Evolutionary conservation across 2,113 vertebrate species (phyloP).

Genomic region (Panurus biarmicus): DNA sequence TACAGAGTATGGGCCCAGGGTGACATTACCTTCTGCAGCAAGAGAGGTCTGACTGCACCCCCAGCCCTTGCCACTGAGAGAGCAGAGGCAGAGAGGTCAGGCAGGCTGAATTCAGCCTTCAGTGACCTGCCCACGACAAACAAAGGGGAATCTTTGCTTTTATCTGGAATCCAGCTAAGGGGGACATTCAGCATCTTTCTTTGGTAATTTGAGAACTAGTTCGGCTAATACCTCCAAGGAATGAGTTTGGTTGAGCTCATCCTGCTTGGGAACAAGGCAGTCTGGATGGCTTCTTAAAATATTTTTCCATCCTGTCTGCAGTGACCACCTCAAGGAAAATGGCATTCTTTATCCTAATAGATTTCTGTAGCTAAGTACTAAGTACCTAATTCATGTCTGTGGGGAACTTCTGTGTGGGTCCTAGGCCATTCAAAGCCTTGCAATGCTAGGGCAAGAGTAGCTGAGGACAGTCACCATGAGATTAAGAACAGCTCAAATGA

Average conservation of each 20-base stretch:
- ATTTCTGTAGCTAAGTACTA: background rate
- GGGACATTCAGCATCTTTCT: background rate
- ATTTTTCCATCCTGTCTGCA: background rate
- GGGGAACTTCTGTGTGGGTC: background rate
- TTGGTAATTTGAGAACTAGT: background rate
- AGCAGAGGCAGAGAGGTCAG: background rate
- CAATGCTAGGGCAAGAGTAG: background rate
- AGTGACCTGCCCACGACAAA: background rate
- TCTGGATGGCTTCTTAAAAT: background rate
- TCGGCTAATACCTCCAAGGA: background rate
- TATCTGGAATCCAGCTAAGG: background rate
- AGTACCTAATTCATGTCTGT: background rate
- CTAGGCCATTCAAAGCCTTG: background rate
- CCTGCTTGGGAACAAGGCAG: background rate
- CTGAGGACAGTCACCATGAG: background rate
- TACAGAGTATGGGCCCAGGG: accelerated
- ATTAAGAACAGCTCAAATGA: background rate
- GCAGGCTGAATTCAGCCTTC: background rate
- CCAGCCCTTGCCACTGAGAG: background rate
- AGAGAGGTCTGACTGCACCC: background rate
- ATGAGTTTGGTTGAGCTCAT: background rate
- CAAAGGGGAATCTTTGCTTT: background rate
- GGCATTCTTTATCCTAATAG: background rate
- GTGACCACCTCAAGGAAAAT: background rate
- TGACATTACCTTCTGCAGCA: background rate